A percentile compares a stretch with the other conserved stretches of the same genome.
These are phyloP conservation scores for Leptopilina clavipes DNA, from an alignment of 1,140 invertebrate species.

Conservation along the genomic window DNA sequence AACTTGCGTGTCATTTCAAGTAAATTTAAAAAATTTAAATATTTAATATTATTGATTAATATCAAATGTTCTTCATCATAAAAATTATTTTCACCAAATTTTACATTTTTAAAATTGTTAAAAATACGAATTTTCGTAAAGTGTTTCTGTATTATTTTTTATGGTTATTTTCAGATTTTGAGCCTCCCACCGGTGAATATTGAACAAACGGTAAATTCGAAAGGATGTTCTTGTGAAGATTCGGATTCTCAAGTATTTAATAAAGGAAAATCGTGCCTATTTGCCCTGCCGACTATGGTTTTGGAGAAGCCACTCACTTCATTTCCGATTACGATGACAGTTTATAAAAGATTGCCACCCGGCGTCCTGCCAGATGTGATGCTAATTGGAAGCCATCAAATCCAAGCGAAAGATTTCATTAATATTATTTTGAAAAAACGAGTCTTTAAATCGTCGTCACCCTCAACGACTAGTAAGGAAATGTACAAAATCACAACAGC, in stretches of 20 bases:
- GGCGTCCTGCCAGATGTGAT: slow-evolving; percentile 67
- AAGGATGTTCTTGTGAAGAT: slow-evolving; percentile 55
- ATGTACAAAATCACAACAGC: slow-evolving; percentile 74
- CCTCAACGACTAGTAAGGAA: slow-evolving; percentile 74
- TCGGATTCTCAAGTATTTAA: slow-evolving; percentile 62
- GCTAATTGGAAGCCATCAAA: slow-evolving; percentile 62
- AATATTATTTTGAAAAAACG: slow-evolving; percentile 60
- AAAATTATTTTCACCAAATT: no score
- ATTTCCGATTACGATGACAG: slow-evolving; percentile 67
- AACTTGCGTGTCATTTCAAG: slow-evolving; percentile 68
- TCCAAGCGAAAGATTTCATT: slow-evolving; percentile 63
- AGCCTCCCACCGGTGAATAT: slow-evolving; percentile 66
- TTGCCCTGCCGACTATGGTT: slow-evolving; percentile 62
- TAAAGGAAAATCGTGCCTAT: slow-evolving; percentile 73
- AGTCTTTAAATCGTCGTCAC: slow-evolving; percentile 42
- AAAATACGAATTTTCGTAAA: slow-evolving; percentile 26
- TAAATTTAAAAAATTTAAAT: slow-evolving; percentile 44
- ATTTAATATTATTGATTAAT: slow-evolving; percentile 39
- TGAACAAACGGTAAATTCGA: slow-evolving; percentile 60
- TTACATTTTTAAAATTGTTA: slow-evolving; percentile 43
- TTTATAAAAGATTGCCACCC: slow-evolving; percentile 69
- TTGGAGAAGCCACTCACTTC: slow-evolving; percentile 58
- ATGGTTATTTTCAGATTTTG: slow-evolving; percentile 59
- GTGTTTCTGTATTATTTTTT: not conserved
- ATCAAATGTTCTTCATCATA: no score